phyloP scores from a whole-genome alignment of 2,113 vertebrate genomes.

The Dascyllus trimaculatus region DNA sequence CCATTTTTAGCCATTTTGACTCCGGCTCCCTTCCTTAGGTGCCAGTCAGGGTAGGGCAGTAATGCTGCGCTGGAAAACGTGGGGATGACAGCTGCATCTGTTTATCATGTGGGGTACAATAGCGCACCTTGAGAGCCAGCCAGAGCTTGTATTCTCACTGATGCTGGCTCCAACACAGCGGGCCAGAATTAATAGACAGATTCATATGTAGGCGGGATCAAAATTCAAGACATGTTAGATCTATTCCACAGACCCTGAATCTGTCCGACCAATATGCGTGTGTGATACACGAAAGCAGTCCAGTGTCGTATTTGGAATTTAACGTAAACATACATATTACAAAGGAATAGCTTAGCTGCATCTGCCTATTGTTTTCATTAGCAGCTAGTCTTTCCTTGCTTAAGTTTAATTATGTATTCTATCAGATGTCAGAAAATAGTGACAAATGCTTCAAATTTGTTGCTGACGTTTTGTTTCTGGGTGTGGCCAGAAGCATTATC shows the following conservation, averaged over 20 bases:
- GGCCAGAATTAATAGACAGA: constrained; percentile 49
- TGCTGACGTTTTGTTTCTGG: too few relatives aligned
- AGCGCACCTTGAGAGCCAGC: constrained; percentile 62
- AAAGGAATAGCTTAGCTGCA: not conserved
- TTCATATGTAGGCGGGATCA: constrained; percentile 46
- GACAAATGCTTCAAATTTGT: too few relatives aligned
- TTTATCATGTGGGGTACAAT: constrained; percentile 64
- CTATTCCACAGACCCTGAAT: constrained; percentile 1
- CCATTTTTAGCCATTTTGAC: constrained; percentile 50
- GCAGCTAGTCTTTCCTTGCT: too few relatives aligned
- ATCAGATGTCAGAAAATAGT: too few relatives aligned
- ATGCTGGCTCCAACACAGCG: constrained; percentile 17
- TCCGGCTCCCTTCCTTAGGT: constrained; percentile 24
- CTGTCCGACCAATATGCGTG: constrained; percentile 8
- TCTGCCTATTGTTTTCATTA: too few relatives aligned
- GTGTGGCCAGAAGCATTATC: too few relatives aligned
- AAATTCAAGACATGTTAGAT: constrained; percentile 34
- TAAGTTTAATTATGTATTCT: too few relatives aligned
- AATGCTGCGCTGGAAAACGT: constrained; percentile 38
- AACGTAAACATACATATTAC: not conserved
- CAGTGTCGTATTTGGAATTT: not conserved
- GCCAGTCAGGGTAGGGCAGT: constrained; percentile 26
- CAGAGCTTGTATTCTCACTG: constrained; percentile 44
- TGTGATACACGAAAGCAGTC: constrained; percentile 1
- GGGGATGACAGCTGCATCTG: constrained; percentile 60